Evolutionary conservation across 2,888 invertebrate genomes (phyloP).

Genomic region (Acholoe squamosa): DNA sequence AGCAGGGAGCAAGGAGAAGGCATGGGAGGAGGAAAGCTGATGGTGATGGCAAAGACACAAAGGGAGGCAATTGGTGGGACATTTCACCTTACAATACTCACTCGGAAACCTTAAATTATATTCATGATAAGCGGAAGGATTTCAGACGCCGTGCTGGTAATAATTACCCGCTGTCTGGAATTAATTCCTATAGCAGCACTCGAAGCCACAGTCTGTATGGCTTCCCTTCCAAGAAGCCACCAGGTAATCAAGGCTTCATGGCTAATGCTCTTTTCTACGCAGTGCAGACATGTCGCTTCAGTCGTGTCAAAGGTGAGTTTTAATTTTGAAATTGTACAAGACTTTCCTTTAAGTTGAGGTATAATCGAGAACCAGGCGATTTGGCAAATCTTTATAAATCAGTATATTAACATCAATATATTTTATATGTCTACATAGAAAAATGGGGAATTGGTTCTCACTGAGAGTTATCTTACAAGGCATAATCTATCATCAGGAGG

Average conservation of each 20-base stretch:
- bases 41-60: neutral
- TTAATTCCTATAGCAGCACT: neutral
- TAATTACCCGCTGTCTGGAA: neutral
- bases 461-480: too few species aligned
- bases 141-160: neutral
- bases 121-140: neutral
- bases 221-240: neutral
- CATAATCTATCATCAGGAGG: too few species aligned
- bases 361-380: too few species aligned
- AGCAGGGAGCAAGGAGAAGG: neutral
- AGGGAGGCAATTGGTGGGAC: neutral
- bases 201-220: neutral
- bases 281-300: constrained; percentile 7
- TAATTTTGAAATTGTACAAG: too few species aligned
- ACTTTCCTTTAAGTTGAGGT: too few species aligned
- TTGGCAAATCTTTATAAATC: too few species aligned
- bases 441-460: too few species aligned
- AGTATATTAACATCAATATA: too few species aligned
- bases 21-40: neutral
- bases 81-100: neutral
- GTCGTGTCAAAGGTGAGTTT: constrained; percentile 1
- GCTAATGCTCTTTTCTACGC: constrained; percentile 21
- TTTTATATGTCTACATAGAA: too few species aligned
- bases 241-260: constrained; percentile 1
- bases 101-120: neutral